Conservation (phyloP, 2,113 vertebrate genomes). For the Saguinus imperator region DNA sequence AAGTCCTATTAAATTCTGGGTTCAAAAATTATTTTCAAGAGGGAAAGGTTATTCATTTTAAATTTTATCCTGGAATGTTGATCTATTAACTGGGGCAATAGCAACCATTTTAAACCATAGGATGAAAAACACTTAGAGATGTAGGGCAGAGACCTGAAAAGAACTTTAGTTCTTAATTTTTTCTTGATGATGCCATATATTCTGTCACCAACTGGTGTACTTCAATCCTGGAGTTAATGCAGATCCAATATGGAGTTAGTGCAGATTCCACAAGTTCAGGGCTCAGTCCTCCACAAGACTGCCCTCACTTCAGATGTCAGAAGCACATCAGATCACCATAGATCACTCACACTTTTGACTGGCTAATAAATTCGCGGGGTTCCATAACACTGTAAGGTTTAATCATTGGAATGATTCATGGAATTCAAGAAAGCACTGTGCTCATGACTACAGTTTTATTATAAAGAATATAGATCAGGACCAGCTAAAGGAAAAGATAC, state of each 20-base stretch:
- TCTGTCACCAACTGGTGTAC: neutral
- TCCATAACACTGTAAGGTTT: neutral
- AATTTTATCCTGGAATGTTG: neutral
- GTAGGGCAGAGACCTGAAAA: neutral
- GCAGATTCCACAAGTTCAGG: neutral
- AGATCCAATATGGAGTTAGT: neutral
- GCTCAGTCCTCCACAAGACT: neutral
- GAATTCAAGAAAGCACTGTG: neutral
- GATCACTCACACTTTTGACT: neutral
- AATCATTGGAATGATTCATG: neutral
- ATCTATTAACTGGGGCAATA: neutral
- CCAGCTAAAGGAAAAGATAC: neutral
- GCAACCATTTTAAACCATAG: neutral
- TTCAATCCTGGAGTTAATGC: neutral
- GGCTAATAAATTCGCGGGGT: neutral
- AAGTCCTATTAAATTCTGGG: neutral
- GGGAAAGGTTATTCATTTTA: neutral
- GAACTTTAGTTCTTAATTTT: neutral
- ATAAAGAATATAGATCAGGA: neutral
- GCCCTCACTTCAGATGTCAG: neutral
- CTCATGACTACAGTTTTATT: neutral
- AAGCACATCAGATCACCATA: neutral
- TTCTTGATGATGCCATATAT: neutral
- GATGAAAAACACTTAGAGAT: neutral
- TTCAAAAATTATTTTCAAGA: neutral